Evolutionary conservation across 2,888 invertebrate species (phyloP).

Genomic region (Drosophila mercatorum): DNA sequence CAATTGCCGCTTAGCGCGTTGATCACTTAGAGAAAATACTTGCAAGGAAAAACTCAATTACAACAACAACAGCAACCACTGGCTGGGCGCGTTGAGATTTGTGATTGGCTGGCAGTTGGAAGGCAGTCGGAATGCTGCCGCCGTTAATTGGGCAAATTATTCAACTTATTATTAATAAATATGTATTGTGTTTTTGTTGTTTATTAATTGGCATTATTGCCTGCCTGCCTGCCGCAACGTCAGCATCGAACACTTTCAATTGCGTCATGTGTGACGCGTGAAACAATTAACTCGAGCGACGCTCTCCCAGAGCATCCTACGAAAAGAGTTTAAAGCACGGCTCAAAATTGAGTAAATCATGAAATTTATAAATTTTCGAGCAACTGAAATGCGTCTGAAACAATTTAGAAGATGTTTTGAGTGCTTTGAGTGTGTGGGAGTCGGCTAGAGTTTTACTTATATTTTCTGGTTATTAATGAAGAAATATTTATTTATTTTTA

Average conservation of each 20-base stretch:
- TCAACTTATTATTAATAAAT: constrained; percentile 78
- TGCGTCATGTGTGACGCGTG: constrained; percentile 73
- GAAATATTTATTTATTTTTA: too few relatives aligned
- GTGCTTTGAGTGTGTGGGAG: too few relatives aligned
- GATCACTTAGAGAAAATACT: constrained; percentile 33
- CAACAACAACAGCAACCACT: constrained; percentile 18
- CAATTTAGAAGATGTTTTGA: constrained; percentile 5
- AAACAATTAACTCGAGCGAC: constrained; percentile 30
- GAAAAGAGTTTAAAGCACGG: constrained; percentile 7
- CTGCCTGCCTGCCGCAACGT: constrained; percentile 26
- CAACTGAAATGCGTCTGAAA: constrained; percentile 25
- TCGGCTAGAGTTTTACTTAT: too few relatives aligned
- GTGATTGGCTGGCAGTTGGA: constrained; percentile 49
- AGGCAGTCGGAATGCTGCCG: constrained; percentile 65
- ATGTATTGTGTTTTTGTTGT: constrained; percentile 69
- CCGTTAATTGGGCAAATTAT: constrained; percentile 77
- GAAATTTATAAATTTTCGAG: constrained; percentile 20
- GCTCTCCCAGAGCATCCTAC: not conserved
- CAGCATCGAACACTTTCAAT: constrained; percentile 32
- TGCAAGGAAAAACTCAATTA: constrained; percentile 29
- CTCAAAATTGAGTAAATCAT: constrained; percentile 20
- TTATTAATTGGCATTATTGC: constrained; percentile 77
- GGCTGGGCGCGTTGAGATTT: constrained; percentile 40
- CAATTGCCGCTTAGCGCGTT: constrained; percentile 35
- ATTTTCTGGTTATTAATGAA: too few relatives aligned